A percentile compares a stretch with the other conserved stretches of the same genome.
Evolutionary conservation across 2,888 invertebrate genomes (phyloP).

Genomic region (Apotomis turbidana): DNA sequence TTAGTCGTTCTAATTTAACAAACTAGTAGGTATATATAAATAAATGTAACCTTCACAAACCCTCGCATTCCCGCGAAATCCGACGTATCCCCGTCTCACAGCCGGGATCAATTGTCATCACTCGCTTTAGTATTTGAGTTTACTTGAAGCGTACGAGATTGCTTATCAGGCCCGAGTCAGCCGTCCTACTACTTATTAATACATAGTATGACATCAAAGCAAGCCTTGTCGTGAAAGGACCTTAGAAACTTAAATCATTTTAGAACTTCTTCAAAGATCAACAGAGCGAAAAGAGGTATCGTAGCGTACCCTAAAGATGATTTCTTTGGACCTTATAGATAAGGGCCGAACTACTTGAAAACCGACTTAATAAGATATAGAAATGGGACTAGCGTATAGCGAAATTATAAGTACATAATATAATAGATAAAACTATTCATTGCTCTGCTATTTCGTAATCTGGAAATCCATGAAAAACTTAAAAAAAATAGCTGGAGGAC

Average conservation of each 20-base stretch:
- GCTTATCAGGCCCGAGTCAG: constrained; percentile 18
- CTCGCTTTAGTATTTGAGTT: constrained; percentile 13
- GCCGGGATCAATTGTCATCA: background rate
- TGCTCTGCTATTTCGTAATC: too few species aligned
- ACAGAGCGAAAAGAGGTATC: constrained; percentile 32
- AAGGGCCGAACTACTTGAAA: too few species aligned
- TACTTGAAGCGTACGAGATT: constrained; percentile 19
- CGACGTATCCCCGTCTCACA: background rate
- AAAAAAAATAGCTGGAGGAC: too few species aligned
- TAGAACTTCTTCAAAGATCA: constrained; percentile 34
- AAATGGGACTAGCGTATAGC: too few species aligned
- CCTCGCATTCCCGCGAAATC: background rate
- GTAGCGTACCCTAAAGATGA: background rate
- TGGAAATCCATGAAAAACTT: too few species aligned
- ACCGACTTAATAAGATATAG: too few species aligned
- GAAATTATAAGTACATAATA: too few species aligned
- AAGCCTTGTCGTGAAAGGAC: constrained; percentile 13
- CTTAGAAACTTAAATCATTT: constrained; percentile 36
- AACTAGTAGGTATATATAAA: background rate
- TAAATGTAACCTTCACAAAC: background rate
- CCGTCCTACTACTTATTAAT: constrained; percentile 12
- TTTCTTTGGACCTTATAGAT: constrained; percentile 7
- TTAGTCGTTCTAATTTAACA: too few species aligned
- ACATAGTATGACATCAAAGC: constrained; percentile 32
- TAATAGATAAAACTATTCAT: too few species aligned